These are phyloP conservation scores for Canis aureus DNA, from an alignment of 2,113 vertebrate genomes.

Conservation along the genomic window DNA sequence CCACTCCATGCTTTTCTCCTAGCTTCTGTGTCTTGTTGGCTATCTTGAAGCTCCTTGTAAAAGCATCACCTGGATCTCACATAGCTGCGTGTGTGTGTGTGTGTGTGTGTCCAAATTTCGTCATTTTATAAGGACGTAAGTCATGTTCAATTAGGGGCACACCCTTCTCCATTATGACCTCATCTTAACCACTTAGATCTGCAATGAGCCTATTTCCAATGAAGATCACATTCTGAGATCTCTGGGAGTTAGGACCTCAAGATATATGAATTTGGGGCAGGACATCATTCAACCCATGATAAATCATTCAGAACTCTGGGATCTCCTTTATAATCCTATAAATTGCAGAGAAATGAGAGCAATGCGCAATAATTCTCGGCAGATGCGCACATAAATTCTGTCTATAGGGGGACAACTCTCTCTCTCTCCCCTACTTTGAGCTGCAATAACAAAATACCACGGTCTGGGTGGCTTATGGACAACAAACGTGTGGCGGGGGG, in stretches of 20 bases:
- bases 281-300: not conserved
- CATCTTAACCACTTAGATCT: not conserved
- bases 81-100: rapidly evolving
- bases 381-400: not conserved
- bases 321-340: not conserved
- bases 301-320: not conserved
- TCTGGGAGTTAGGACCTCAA: too few relatives aligned
- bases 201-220: not conserved
- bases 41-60: not conserved
- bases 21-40: not conserved
- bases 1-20: not conserved
- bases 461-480: not conserved
- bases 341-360: not conserved
- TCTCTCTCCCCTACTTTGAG: not conserved
- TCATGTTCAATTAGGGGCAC: not conserved
- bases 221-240: not conserved
- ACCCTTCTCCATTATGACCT: not conserved
- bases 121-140: not conserved
- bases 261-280: not conserved
- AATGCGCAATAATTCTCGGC: not conserved
- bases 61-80: not conserved
- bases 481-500: not conserved
- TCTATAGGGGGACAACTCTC: not conserved
- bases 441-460: not conserved
- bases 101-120: not conserved